Evolutionary conservation across 2,113 vertebrate species (phyloP).

Genomic region (Grantiella picta): DNA sequence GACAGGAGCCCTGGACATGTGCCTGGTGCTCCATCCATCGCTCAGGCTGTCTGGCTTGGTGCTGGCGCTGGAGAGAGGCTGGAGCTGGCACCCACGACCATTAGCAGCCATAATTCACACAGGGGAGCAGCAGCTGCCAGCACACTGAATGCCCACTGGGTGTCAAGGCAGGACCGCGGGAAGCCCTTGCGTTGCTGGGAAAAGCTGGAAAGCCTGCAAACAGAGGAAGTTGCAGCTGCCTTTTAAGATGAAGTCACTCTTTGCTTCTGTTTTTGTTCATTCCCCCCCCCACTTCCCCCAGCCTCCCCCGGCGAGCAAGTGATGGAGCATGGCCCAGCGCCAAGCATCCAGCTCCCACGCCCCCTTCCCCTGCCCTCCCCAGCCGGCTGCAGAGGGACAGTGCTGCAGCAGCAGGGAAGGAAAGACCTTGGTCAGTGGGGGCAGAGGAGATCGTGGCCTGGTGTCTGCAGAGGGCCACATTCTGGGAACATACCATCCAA

Average conservation of each 20-base stretch:
- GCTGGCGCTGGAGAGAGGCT: accelerated
- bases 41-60: background rate
- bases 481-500: background rate
- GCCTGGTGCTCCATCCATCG: background rate
- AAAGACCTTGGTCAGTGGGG: background rate
- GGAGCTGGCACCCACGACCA: background rate
- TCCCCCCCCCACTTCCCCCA: background rate
- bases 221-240: slow-evolving; percentile 41
- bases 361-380: slow-evolving; percentile 28
- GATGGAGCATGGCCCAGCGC: background rate
- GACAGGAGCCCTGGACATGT: background rate
- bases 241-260: slow-evolving; percentile 54
- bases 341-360: background rate
- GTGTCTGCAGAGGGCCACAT: accelerated
- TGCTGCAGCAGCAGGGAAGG: background rate
- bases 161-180: slow-evolving; percentile 28
- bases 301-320: background rate
- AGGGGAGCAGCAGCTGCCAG: background rate
- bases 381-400: background rate
- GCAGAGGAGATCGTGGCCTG: background rate
- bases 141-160: background rate
- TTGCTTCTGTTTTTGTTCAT: background rate
- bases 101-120: background rate
- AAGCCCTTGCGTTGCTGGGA: background rate
- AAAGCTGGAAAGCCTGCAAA: background rate